Percentiles rank a stretch among this genome's conserved stretches.
Conservation (phyloP, 1,140 invertebrate genomes). For the Chironomus striatipennis region DNA sequence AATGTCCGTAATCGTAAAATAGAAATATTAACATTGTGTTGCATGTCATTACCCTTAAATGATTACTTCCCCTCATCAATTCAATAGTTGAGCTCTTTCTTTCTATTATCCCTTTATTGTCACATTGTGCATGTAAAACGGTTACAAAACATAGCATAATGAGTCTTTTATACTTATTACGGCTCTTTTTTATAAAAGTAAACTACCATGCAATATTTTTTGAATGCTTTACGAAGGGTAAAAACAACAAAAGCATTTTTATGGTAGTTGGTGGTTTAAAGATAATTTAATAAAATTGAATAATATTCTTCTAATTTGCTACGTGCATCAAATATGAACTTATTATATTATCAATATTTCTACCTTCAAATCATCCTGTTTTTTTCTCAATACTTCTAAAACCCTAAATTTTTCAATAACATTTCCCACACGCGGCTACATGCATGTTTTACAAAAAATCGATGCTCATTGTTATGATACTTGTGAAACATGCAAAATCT, state of each 20-base stretch:
- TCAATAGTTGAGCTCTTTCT: background rate
- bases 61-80: background rate
- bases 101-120: background rate
- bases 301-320: too few species aligned
- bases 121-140: constrained; percentile 6
- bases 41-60: too few species aligned
- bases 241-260: background rate
- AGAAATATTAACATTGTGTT: too few species aligned
- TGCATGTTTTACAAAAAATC: background rate
- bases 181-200: background rate
- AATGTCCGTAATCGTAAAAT: background rate
- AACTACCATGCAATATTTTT: too few species aligned
- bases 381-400: too few species aligned
- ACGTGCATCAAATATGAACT: background rate
- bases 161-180: background rate
- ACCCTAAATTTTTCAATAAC: too few species aligned
- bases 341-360: constrained; percentile 17
- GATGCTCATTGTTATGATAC: background rate
- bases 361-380: background rate
- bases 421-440: background rate
- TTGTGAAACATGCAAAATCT: background rate
- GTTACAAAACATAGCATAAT: constrained; percentile 8
- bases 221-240: too few species aligned
- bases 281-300: constrained; percentile 7
- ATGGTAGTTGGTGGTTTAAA: constrained; percentile 19